Percentiles rank a stretch among this genome's conserved stretches.
These are phyloP conservation scores for Acutogordius australiensis DNA, from an alignment of 2,888 invertebrate genomes.

Conservation along the genomic window DNA sequence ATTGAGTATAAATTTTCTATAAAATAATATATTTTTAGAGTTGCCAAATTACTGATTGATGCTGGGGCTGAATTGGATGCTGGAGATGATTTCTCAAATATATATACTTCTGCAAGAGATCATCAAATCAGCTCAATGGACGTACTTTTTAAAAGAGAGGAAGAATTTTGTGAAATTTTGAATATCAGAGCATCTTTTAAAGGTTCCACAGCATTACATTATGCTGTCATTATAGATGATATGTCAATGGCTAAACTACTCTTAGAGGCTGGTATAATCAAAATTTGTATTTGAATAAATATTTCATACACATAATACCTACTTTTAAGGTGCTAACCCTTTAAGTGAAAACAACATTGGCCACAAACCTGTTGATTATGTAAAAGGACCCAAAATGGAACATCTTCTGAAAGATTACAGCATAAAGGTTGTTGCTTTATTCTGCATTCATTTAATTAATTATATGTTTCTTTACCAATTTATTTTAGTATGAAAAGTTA, in stretches of 20 bases:
- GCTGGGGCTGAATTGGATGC: slow-evolving; percentile 48
- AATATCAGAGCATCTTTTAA: slow-evolving; percentile 40
- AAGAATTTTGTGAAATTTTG: slow-evolving; percentile 42
- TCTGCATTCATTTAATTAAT: slow-evolving; percentile 5
- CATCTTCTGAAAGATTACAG: slow-evolving; percentile 28
- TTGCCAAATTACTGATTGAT: slow-evolving; percentile 24
- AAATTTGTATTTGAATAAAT: slow-evolving; percentile 10
- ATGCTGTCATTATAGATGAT: slow-evolving; percentile 48
- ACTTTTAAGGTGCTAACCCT: slow-evolving; percentile 25
- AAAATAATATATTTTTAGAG: slow-evolving; percentile 18
- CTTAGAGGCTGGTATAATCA: slow-evolving; percentile 13
- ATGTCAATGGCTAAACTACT: slow-evolving; percentile 31
- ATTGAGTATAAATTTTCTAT: slow-evolving; percentile 11
- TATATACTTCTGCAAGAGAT: slow-evolving; percentile 35
- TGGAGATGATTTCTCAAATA: slow-evolving; percentile 43
- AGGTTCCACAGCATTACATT: slow-evolving; percentile 59
- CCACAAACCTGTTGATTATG: slow-evolving; percentile 42
- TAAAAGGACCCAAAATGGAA: slow-evolving; percentile 35
- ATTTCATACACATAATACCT: not conserved
- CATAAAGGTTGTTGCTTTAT: slow-evolving; percentile 17
- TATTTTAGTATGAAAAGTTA: slow-evolving; percentile 19
- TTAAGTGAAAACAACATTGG: slow-evolving; percentile 45
- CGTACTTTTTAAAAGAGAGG: slow-evolving; percentile 35
- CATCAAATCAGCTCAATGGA: slow-evolving; percentile 42
- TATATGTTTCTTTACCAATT: slow-evolving; percentile 9